A percentile compares a stretch with the other conserved stretches of the same genome.
Conservation (phyloP, 2,888 invertebrate species). For the Leucoma salicis region DNA sequence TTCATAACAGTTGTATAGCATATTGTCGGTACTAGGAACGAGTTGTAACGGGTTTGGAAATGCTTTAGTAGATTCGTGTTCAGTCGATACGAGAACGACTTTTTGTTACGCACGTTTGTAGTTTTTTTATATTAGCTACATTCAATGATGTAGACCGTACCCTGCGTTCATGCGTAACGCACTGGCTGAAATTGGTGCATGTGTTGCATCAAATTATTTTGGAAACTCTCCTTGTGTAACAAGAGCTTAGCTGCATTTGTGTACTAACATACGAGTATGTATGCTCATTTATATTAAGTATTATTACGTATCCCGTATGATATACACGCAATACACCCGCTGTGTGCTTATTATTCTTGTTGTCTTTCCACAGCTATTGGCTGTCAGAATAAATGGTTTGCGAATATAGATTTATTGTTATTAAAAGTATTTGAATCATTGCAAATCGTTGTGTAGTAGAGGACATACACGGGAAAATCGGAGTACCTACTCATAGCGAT, state of each 20-base stretch:
- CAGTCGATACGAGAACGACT: slow-evolving; percentile 51
- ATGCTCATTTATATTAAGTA: no score
- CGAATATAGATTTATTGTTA: slow-evolving; percentile 30
- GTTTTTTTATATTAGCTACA: slow-evolving; percentile 53
- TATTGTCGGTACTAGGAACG: slow-evolving; percentile 19
- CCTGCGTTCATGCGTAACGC: slow-evolving; percentile 63
- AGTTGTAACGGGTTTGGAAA: slow-evolving; percentile 22
- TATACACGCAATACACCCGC: no score
- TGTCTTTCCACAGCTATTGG: slow-evolving; percentile 35
- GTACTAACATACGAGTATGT: slow-evolving; percentile 36
- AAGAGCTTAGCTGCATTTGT: slow-evolving; percentile 42
- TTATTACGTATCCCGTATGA: slow-evolving; percentile 38
- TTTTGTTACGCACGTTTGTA: slow-evolving; percentile 52
- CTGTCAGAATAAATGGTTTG: slow-evolving; percentile 30
- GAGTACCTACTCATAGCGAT: neutral
- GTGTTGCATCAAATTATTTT: slow-evolving; percentile 28
- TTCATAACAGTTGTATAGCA: no score
- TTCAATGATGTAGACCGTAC: slow-evolving; percentile 44
- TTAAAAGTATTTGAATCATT: slow-evolving; percentile 32
- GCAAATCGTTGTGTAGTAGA: slow-evolving; percentile 43
- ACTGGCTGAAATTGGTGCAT: slow-evolving; percentile 57
- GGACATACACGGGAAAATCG: slow-evolving; percentile 39
- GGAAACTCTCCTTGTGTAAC: slow-evolving; percentile 39
- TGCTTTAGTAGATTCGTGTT: slow-evolving; percentile 40
- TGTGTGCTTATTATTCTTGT: slow-evolving; percentile 28